Evolutionary conservation across 2,888 invertebrate species (phyloP).

Genomic region (Limnephilus auricula): DNA sequence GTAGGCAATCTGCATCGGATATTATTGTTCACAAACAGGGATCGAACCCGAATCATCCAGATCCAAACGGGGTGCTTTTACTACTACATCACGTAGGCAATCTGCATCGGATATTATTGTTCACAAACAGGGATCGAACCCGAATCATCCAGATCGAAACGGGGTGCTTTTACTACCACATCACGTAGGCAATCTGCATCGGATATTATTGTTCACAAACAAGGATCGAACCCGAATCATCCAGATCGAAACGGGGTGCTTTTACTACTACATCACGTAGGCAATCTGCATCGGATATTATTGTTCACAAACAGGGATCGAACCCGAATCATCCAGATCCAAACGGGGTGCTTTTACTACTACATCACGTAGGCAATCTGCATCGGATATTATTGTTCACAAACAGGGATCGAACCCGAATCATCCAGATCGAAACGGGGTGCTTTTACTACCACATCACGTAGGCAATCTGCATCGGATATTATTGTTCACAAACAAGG

Average conservation of each 20-base stretch:
- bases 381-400: too few species aligned
- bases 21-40: too few species aligned
- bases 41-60: neutral
- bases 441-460: too few species aligned
- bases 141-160: neutral
- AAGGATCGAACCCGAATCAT: neutral
- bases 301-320: conserved; percentile 2
- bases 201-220: neutral
- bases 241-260: neutral
- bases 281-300: neutral
- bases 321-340: too few species aligned
- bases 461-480: too few species aligned
- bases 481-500: too few species aligned
- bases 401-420: too few species aligned
- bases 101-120: neutral
- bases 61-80: neutral
- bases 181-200: neutral
- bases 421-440: too few species aligned
- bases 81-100: neutral
- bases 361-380: too few species aligned
- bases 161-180: neutral
- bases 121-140: neutral
- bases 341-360: too few species aligned
- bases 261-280: neutral
- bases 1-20: too few species aligned